These are phyloP conservation scores for Julus scandinavius DNA, from an alignment of 2,888 invertebrate species.

Conservation along the genomic window DNA sequence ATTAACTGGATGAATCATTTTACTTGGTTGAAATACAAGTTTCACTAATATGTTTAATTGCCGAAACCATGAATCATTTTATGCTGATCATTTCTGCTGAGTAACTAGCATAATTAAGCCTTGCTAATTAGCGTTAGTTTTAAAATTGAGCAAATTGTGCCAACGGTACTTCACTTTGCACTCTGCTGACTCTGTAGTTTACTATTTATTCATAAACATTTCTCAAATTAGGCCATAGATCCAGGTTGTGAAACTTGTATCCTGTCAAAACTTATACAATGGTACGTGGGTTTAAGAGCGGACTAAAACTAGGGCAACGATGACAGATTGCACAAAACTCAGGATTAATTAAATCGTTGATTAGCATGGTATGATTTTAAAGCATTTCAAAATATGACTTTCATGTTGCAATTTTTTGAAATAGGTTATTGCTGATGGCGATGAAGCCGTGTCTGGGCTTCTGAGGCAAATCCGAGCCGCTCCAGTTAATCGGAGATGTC, in stretches of 20 bases:
- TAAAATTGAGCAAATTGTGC: no score
- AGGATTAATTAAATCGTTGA: not conserved
- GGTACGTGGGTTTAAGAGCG: not conserved
- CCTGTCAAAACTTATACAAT: not conserved
- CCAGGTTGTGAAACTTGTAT: not conserved
- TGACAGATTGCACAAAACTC: not conserved
- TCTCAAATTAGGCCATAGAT: not conserved
- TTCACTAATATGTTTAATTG: no score
- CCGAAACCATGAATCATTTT: no score
- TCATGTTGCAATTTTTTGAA: not conserved
- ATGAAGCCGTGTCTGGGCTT: not conserved
- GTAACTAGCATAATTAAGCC: no score
- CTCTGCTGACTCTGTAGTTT: not conserved
- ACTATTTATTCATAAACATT: not conserved
- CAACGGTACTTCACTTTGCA: not conserved
- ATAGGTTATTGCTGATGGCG: not conserved
- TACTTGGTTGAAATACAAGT: no score
- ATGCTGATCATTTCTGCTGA: no score
- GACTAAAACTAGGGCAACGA: not conserved
- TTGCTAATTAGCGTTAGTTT: no score
- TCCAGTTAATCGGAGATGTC: slow-evolving; percentile 17
- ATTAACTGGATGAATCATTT: no score
- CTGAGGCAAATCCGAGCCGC: slow-evolving; percentile 17
- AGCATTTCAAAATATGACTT: not conserved
- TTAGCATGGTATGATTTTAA: not conserved